A percentile compares a stretch with the other conserved stretches of the same genome.
Conservation (phyloP, 2,888 invertebrate species). For the Tipula unca region DNA sequence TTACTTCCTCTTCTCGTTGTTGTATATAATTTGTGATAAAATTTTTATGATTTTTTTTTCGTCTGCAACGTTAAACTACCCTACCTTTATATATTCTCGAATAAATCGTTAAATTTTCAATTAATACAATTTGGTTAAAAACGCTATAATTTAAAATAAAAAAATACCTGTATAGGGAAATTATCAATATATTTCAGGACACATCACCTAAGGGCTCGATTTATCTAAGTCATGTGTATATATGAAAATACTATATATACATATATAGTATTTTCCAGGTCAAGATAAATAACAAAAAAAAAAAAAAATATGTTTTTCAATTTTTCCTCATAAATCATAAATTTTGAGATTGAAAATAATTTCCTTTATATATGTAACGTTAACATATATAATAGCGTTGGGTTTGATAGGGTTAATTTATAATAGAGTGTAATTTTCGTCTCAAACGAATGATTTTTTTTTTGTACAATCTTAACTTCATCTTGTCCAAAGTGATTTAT, state of each 20-base stretch:
- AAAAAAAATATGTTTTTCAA: background rate
- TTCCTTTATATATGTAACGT: background rate
- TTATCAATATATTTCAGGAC: background rate
- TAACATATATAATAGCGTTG: background rate
- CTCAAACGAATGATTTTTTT: background rate
- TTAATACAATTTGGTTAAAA: background rate
- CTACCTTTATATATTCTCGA: background rate
- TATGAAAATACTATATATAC: too few relatives aligned
- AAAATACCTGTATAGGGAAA: background rate
- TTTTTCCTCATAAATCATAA: background rate
- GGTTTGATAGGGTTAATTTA: background rate
- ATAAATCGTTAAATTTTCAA: background rate
- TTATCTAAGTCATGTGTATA: background rate
- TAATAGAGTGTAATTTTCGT: background rate
- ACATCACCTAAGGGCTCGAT: background rate
- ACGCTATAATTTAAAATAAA: background rate
- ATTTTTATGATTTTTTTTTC: background rate
- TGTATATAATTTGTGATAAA: background rate
- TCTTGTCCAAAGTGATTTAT: constrained; percentile 19
- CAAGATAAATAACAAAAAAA: background rate
- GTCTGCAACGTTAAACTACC: background rate
- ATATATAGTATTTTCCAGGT: background rate
- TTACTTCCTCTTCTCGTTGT: background rate
- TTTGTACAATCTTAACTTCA: background rate
- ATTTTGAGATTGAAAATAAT: background rate